Conservation (phyloP, 2,888 invertebrate genomes). For the Phymatocera aterrima region DNA sequence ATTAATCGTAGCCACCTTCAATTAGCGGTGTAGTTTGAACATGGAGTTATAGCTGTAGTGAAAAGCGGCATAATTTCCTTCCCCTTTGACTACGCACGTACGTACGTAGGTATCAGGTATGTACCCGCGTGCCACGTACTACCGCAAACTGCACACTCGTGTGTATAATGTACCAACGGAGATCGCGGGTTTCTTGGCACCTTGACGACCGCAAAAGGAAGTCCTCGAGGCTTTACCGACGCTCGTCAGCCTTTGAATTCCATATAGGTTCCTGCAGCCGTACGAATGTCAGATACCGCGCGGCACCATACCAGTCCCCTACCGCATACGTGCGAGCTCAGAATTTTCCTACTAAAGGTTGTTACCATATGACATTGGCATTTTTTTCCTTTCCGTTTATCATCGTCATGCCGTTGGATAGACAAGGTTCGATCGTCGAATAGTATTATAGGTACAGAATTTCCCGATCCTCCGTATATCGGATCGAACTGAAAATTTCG, state of each 20-base stretch:
- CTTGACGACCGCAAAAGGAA: constrained; percentile 57
- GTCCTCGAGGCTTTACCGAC: constrained; percentile 39
- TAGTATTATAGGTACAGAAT: too few species aligned
- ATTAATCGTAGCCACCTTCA: constrained; percentile 20
- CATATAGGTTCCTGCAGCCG: constrained; percentile 52
- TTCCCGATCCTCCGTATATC: too few species aligned
- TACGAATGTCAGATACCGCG: constrained; percentile 20
- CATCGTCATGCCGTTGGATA: background rate
- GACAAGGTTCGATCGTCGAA: too few species aligned
- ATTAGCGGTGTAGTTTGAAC: background rate
- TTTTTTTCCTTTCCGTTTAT: background rate
- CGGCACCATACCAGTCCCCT: constrained; percentile 51
- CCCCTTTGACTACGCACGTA: background rate
- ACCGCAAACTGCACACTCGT: too few species aligned
- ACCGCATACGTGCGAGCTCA: background rate
- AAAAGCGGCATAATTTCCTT: background rate
- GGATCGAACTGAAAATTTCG: too few species aligned
- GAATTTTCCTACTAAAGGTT: constrained; percentile 29
- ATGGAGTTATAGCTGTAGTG: too few species aligned
- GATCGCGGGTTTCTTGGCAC: constrained; percentile 58
- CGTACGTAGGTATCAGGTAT: background rate
- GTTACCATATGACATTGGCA: too few species aligned
- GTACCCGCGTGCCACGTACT: background rate
- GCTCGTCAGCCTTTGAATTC: constrained; percentile 53
- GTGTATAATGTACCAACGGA: too few species aligned